Evolutionary conservation across 2,113 vertebrate genomes (phyloP).

Genomic region (Myiopsitta monachus): DNA sequence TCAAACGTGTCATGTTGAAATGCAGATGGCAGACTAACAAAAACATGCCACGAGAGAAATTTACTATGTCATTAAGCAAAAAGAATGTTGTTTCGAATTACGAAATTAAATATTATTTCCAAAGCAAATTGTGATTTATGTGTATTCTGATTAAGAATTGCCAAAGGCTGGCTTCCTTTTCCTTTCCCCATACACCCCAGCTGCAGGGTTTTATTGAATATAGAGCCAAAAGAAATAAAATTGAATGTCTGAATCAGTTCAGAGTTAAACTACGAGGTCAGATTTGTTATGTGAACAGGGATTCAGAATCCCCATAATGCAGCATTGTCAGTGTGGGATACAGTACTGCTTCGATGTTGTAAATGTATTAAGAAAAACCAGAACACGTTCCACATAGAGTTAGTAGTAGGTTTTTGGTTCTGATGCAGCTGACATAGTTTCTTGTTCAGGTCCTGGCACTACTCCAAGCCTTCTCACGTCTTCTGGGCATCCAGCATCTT

Average conservation of each 20-base stretch:
- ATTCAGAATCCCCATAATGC: neutral
- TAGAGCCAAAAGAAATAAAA: neutral
- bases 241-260: neutral
- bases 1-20: neutral
- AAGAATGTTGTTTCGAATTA: neutral
- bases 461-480: conserved; percentile 43
- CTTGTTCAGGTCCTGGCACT: conserved; percentile 70
- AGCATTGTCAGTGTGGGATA: neutral
- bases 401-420: neutral
- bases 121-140: neutral
- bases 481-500: conserved; percentile 57
- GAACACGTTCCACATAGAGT: neutral
- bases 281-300: neutral
- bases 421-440: neutral
- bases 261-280: neutral
- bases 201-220: neutral
- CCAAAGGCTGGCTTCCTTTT: neutral
- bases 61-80: neutral
- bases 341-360: fast-evolving
- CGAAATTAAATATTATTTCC: neutral
- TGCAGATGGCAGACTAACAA: neutral
- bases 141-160: neutral
- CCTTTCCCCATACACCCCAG: neutral
- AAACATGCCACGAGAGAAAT: neutral
- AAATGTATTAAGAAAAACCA: neutral